Conservation (phyloP, 2,888 invertebrate genomes). For the Catocala fraxini region DNA sequence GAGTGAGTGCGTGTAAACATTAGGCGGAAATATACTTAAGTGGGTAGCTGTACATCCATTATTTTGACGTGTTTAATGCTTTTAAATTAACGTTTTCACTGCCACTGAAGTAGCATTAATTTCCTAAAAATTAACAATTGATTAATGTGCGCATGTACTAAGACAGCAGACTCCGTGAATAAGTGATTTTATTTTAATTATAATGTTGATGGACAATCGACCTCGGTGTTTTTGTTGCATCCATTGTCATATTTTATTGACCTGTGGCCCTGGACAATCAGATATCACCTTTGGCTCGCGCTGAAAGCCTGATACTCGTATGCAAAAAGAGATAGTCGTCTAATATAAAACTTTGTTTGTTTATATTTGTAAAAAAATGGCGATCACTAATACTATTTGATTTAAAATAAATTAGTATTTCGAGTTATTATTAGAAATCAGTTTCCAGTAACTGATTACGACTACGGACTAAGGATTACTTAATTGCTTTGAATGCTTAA, state of each 20-base stretch:
- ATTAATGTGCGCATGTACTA: constrained; percentile 17
- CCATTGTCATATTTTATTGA: constrained; percentile 31
- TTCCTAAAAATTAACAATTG: constrained; percentile 26
- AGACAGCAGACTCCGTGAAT: constrained; percentile 28
- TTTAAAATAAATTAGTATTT: too few species aligned
- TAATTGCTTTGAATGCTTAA: too few species aligned
- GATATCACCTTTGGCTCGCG: constrained; percentile 30
- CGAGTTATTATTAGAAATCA: too few species aligned
- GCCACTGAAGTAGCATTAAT: constrained; percentile 26
- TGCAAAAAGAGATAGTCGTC: constrained; percentile 20
- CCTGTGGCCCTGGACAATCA: constrained; percentile 27
- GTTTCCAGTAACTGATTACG: too few species aligned
- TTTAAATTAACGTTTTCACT: not conserved
- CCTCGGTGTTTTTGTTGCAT: constrained; percentile 45
- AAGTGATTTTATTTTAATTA: constrained; percentile 25
- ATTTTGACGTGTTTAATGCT: not conserved
- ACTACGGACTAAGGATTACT: too few species aligned
- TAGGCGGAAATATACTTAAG: not conserved
- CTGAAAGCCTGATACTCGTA: constrained; percentile 33
- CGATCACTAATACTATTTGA: too few species aligned
- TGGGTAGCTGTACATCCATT: too few species aligned
- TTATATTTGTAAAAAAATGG: too few species aligned
- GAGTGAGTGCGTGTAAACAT: too few species aligned
- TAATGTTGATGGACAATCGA: constrained; percentile 28
- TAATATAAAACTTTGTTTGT: too few species aligned